Evolutionary conservation across 2,888 invertebrate species (phyloP).

Genomic region (Drosophila eohydei): DNA sequence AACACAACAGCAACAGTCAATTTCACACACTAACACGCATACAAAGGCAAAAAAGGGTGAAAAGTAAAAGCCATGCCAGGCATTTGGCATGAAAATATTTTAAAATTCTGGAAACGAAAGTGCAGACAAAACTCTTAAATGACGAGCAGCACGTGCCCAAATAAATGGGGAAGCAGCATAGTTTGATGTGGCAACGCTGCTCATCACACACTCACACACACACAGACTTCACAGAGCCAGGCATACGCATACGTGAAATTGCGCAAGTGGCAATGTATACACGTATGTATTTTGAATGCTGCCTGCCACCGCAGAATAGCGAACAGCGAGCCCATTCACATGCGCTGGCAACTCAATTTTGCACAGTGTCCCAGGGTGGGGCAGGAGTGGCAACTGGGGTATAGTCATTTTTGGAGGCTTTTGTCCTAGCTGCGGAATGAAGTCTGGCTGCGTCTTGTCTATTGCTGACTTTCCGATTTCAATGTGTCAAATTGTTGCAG

Average conservation of each 20-base stretch:
- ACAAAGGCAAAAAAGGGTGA: conserved; percentile 58
- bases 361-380: conserved; percentile 41
- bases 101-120: conserved; percentile 77
- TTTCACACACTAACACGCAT: conserved; percentile 32
- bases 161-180: conserved; percentile 64
- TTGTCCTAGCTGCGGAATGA: conserved; percentile 31
- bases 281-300: conserved; percentile 48
- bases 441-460: conserved; percentile 47
- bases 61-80: conserved; percentile 67
- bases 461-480: conserved; percentile 69
- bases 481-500: conserved; percentile 76
- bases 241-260: conserved; percentile 23
- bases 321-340: conserved; percentile 29
- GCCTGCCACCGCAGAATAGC: conserved; percentile 26
- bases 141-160: conserved; percentile 80
- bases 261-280: conserved; percentile 46
- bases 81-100: conserved; percentile 69
- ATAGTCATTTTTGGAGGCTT: conserved; percentile 42
- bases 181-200: conserved; percentile 27
- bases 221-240: not conserved
- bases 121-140: conserved; percentile 82
- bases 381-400: conserved; percentile 13
- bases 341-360: conserved; percentile 59
- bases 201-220: not conserved
- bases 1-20: conserved; percentile 40